Conservation (phyloP, 2,888 invertebrate genomes). For the Diaphora mendica region DNA sequence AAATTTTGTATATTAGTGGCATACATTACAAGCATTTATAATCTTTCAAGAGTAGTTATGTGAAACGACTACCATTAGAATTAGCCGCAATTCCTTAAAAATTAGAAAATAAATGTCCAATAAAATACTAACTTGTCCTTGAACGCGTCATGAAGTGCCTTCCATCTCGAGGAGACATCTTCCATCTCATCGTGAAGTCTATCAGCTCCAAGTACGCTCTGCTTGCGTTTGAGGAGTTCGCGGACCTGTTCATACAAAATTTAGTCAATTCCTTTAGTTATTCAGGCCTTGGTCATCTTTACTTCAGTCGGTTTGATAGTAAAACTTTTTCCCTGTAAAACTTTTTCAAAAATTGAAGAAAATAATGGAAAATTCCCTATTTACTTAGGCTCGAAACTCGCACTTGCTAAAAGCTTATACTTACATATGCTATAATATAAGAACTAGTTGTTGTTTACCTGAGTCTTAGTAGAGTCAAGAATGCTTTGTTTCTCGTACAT, state of each 20-base stretch:
- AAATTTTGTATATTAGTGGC: no score
- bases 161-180: conserved; percentile 94
- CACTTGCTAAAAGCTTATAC: no score
- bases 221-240: conserved; percentile 94
- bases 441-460: conserved; percentile 70
- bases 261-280: neutral
- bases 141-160: conserved; percentile 93
- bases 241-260: conserved; percentile 84
- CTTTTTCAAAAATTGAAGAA: no score
- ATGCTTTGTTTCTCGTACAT: conserved; percentile 97
- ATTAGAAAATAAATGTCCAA: neutral
- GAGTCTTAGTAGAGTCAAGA: conserved; percentile 95
- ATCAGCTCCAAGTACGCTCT: conserved; percentile 94
- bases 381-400: no score
- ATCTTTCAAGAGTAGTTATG: no score
- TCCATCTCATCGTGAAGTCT: conserved; percentile 94
- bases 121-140: conserved; percentile 86
- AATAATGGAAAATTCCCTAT: no score
- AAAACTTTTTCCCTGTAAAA: no score
- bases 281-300: neutral
- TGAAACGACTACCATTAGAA: no score
- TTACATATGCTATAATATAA: no score
- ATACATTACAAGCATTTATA: no score
- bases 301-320: no score
- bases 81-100: no score